Percentiles rank a stretch among this genome's conserved stretches.
These are phyloP conservation scores for Criorhina ranunculi DNA, from an alignment of 2,888 invertebrate species.

Conservation along the genomic window DNA sequence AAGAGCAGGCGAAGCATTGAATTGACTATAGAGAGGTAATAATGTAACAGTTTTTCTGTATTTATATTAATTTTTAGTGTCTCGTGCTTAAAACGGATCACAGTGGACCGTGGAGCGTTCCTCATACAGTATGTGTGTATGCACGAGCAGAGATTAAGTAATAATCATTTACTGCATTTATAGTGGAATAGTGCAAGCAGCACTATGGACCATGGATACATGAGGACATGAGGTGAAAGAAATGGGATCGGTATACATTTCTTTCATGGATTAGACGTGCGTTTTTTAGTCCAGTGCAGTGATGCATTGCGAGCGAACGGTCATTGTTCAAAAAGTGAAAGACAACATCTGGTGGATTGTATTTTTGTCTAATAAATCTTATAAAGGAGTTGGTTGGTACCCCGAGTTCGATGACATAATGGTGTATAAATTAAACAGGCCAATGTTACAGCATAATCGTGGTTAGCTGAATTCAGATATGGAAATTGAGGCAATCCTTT, in stretches of 20 bases:
- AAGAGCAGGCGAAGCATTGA: conserved; percentile 33
- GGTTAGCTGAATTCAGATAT: not conserved
- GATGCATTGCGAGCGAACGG: conserved; percentile 59
- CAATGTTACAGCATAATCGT: not conserved
- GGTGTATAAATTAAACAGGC: not conserved
- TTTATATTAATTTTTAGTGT: conserved; percentile 65
- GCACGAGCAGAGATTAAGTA: conserved; percentile 56
- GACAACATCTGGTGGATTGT: conserved; percentile 31
- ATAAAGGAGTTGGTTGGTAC: conserved; percentile 8
- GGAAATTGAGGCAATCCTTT: not conserved
- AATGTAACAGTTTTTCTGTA: conserved; percentile 27
- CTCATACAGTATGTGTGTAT: conserved; percentile 3
- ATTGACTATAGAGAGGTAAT: conserved; percentile 18
- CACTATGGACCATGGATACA: conserved; percentile 22
- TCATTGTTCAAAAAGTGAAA: conserved; percentile 69
- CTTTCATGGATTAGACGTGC: conserved; percentile 57
- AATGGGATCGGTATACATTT: conserved; percentile 65
- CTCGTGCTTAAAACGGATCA: conserved; percentile 28
- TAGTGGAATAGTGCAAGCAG: conserved; percentile 36
- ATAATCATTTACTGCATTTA: conserved; percentile 62
- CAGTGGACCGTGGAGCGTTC: conserved; percentile 7
- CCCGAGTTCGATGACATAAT: not conserved
- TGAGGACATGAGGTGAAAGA: conserved; percentile 46
- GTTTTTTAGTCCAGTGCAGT: conserved; percentile 65
- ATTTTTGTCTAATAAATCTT: conserved; percentile 29